Evolutionary conservation across 2,888 invertebrate species (phyloP).

Genomic region (Schizaphis graminum): DNA sequence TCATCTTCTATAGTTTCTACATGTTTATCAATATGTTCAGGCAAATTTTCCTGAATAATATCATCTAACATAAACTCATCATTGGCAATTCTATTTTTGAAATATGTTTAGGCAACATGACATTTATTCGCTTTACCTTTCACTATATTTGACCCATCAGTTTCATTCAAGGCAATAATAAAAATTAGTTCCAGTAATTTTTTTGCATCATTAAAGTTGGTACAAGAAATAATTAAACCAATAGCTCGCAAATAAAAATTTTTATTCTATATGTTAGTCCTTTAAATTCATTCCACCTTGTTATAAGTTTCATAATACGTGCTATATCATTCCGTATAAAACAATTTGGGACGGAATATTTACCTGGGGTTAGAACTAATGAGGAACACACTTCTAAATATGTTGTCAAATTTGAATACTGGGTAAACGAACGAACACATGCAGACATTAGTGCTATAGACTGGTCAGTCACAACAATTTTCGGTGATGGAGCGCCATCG

Average conservation of each 20-base stretch:
- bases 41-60: background rate
- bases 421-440: conserved; percentile 15
- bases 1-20: background rate
- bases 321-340: background rate
- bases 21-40: background rate
- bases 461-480: conserved; percentile 14
- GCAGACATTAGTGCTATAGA: conserved; percentile 26
- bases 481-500: background rate
- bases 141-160: background rate
- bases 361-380: background rate
- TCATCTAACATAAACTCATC: background rate
- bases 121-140: background rate
- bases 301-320: background rate
- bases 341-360: background rate
- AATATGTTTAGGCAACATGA: conserved; percentile 23
- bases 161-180: background rate
- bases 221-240: background rate
- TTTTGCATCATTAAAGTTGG: background rate
- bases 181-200: background rate
- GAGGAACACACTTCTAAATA: conserved; percentile 6
- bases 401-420: conserved; percentile 41
- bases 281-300: background rate
- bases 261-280: background rate
- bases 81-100: conserved; percentile 21
- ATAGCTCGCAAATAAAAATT: conserved; percentile 2